Conservation (phyloP, 2,888 invertebrate genomes). For the Seira musarum region DNA sequence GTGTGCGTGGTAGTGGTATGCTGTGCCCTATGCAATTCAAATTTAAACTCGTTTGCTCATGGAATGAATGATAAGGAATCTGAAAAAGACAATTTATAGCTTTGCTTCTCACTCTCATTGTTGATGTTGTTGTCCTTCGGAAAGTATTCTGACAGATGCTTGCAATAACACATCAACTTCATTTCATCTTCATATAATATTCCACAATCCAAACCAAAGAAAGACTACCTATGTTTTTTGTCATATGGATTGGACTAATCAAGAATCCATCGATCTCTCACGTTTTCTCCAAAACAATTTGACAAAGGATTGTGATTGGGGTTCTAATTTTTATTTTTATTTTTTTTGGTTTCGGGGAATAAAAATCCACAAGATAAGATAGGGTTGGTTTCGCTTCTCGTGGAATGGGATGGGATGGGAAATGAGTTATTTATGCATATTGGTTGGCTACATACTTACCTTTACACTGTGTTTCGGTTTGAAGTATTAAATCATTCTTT, state of each 20-base stretch:
- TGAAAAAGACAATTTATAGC: slow-evolving; percentile 15
- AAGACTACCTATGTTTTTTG: no score
- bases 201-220: no score
- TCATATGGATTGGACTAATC: no score
- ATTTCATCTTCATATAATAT: slow-evolving; percentile 15
- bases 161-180: slow-evolving; percentile 61
- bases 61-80: no score
- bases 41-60: no score
- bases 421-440: slow-evolving; percentile 62
- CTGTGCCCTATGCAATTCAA: no score
- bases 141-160: slow-evolving; percentile 48
- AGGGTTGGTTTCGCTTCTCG: slow-evolving; percentile 22
- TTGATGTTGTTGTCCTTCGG: slow-evolving; percentile 14
- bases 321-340: no score
- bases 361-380: no score
- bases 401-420: slow-evolving; percentile 38
- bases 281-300: neutral
- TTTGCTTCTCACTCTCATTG: slow-evolving; percentile 24
- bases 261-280: slow-evolving; percentile 44
- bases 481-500: slow-evolving; percentile 50
- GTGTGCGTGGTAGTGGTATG: no score
- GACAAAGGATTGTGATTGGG: neutral
- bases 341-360: no score
- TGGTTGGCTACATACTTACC: no score
- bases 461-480: no score